Conservation (phyloP, 1,140 invertebrate species). For the Eufriesea mexicana region DNA sequence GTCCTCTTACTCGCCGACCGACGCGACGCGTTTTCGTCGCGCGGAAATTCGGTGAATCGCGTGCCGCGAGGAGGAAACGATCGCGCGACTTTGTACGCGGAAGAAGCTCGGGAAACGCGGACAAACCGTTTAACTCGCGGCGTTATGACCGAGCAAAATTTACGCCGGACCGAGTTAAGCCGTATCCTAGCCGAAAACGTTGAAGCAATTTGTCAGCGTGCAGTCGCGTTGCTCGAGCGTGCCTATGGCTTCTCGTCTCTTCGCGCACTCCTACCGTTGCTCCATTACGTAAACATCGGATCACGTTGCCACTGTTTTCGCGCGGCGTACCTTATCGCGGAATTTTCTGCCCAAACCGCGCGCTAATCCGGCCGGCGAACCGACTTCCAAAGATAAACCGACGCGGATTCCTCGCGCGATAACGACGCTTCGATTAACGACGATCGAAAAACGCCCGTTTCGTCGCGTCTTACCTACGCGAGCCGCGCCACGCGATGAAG, state of each 20-base stretch:
- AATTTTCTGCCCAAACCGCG: background rate
- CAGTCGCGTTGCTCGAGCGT: background rate
- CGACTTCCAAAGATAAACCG: too few relatives aligned
- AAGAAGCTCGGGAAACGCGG: background rate
- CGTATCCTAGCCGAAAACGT: background rate
- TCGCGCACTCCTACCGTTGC: background rate
- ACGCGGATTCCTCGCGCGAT: too few relatives aligned
- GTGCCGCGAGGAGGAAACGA: too few relatives aligned
- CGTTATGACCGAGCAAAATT: conserved; percentile 9
- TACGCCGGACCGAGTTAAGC: background rate
- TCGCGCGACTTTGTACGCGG: too few relatives aligned
- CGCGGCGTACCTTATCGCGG: background rate
- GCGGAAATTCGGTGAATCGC: too few relatives aligned
- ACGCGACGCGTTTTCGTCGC: too few relatives aligned
- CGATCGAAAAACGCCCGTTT: too few relatives aligned
- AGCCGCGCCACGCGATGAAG: background rate
- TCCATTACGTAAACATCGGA: conserved; percentile 26
- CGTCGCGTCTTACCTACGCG: too few relatives aligned
- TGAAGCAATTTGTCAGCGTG: background rate
- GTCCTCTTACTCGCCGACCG: background rate
- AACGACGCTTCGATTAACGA: too few relatives aligned
- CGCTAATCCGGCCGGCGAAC: background rate
- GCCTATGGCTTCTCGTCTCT: background rate
- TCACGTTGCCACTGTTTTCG: background rate
- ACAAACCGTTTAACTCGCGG: background rate